A percentile compares a stretch with the other conserved stretches of the same genome.
Evolutionary conservation across 2,888 invertebrate genomes (phyloP).

Genomic region (Cheilosia vulpina): DNA sequence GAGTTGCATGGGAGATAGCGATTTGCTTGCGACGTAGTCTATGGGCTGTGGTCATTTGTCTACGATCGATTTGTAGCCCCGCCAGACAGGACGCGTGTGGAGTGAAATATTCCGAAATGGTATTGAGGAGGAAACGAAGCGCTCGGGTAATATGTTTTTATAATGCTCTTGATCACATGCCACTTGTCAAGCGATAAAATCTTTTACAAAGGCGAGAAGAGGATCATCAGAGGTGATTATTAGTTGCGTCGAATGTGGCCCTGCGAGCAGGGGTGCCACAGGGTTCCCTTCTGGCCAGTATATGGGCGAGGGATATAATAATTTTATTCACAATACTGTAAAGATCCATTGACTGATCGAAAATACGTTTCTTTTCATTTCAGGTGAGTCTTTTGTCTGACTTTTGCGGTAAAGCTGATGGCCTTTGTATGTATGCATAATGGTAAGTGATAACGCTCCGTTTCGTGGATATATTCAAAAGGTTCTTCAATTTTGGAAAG

Average conservation of each 20-base stretch:
- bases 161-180: slow-evolving; percentile 37
- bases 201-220: slow-evolving; percentile 46
- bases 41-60: slow-evolving; percentile 65
- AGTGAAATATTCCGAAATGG: slow-evolving; percentile 64
- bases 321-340: not conserved
- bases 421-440: too few relatives aligned
- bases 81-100: slow-evolving; percentile 58
- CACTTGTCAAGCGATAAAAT: slow-evolving; percentile 43
- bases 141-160: slow-evolving; percentile 17
- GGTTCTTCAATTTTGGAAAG: too few relatives aligned
- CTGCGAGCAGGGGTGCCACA: not conserved
- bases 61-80: slow-evolving; percentile 45
- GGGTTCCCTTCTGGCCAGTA: not conserved
- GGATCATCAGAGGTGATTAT: slow-evolving; percentile 33
- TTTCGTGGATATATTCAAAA: too few relatives aligned
- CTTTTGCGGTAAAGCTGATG: too few relatives aligned
- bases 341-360: not conserved
- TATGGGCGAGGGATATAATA: not conserved
- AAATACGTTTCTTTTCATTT: slow-evolving; percentile 11
- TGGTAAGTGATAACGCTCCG: too few relatives aligned
- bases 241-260: not conserved
- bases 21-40: slow-evolving; percentile 57
- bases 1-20: slow-evolving; percentile 40
- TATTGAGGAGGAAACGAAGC: slow-evolving; percentile 23
- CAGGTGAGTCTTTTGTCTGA: slow-evolving; percentile 35